Conservation (phyloP, 2,797 vertebrate genomes). For the Oophaga sylvatica region DNA sequence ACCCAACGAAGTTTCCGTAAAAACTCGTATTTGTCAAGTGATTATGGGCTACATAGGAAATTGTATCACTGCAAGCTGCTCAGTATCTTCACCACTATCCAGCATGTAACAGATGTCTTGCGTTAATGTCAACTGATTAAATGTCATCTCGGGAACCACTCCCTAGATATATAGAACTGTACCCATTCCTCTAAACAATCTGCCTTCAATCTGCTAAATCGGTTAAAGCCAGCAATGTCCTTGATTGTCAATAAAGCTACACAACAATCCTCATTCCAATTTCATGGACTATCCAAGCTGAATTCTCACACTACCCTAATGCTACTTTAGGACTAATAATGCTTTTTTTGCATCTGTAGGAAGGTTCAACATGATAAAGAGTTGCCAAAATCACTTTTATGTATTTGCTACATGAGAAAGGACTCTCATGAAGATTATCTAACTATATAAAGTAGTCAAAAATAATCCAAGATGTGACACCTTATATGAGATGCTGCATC, state of each 20-base stretch:
- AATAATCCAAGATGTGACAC: not conserved
- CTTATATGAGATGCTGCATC: not conserved
- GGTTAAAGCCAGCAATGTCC: constrained; percentile 63
- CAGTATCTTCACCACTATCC: constrained; percentile 67
- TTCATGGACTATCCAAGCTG: constrained; percentile 38
- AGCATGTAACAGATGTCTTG: constrained; percentile 79
- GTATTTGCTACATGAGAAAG: not conserved
- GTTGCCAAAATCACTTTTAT: constrained; percentile 52
- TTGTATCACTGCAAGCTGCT: constrained; percentile 68
- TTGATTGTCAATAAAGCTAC: constrained; percentile 61
- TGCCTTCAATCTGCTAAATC: constrained; percentile 77
- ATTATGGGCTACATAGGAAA: constrained; percentile 77
- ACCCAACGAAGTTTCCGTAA: constrained; percentile 74
- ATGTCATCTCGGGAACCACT: constrained; percentile 74
- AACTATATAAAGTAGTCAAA: not conserved
- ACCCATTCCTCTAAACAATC: constrained; percentile 70
- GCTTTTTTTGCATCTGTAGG: constrained; percentile 28
- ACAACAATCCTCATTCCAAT: not conserved
- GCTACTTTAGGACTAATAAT: constrained; percentile 52
- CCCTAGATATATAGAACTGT: constrained; percentile 65
- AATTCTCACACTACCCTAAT: constrained; percentile 55
- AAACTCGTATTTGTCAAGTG: constrained; percentile 76
- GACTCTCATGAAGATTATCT: not conserved
- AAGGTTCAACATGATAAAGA: constrained; percentile 24
- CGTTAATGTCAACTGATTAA: constrained; percentile 83